These are phyloP conservation scores for Ochropleura plecta DNA, from an alignment of 2,888 invertebrate genomes.

Conservation along the genomic window DNA sequence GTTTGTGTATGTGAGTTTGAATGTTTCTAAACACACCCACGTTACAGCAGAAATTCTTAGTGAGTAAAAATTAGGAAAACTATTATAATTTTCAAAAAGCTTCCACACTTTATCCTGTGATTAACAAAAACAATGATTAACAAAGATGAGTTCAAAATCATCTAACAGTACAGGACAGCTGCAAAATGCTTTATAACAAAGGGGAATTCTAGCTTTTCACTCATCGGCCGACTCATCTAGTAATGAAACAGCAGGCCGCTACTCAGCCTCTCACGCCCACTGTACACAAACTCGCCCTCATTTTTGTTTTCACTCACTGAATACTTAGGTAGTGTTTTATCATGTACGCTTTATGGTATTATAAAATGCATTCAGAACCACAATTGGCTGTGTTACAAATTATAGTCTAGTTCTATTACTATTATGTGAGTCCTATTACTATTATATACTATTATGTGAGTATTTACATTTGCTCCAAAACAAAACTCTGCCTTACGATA, in stretches of 20 bases:
- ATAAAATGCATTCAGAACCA: conserved; percentile 73
- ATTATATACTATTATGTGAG: too few species aligned
- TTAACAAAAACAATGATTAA: too few species aligned
- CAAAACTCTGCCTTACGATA: neutral
- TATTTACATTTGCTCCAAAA: neutral
- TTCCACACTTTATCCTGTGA: conserved; percentile 28
- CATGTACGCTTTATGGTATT: conserved; percentile 71
- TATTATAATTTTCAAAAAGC: conserved; percentile 1
- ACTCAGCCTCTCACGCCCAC: conserved; percentile 69
- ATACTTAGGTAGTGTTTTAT: conserved; percentile 75
- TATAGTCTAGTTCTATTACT: conserved; percentile 31
- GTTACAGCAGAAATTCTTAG: too few species aligned
- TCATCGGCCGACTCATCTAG: conserved; percentile 82
- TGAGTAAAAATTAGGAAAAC: neutral
- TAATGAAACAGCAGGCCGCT: conserved; percentile 82
- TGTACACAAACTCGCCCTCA: conserved; percentile 69
- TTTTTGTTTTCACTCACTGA: conserved; percentile 80
- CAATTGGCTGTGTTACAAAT: conserved; percentile 65
- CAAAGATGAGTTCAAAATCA: conserved; percentile 64
- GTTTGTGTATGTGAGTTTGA: too few species aligned
- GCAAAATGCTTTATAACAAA: conserved; percentile 81
- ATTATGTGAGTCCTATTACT: too few species aligned
- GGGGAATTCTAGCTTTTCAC: conserved; percentile 80
- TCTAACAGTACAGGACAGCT: conserved; percentile 63
- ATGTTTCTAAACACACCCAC: too few species aligned